Base-by-base conservation (phyloP, 37 sponge, comb jelly and placozoan genomes). In the Amphimedon queenslandica region DNA sequence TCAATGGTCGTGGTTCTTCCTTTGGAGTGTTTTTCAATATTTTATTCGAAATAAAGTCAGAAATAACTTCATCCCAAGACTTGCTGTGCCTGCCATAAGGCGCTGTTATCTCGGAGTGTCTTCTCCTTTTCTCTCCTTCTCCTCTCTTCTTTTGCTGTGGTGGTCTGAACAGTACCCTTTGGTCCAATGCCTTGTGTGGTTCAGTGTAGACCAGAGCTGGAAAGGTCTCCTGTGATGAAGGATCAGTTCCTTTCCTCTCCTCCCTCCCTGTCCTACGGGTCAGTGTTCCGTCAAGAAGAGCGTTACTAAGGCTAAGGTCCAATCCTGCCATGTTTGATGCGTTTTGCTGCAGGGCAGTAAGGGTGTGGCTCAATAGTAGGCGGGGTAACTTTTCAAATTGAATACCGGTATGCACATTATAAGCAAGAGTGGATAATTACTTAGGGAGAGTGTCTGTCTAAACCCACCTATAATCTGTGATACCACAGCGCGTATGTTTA, bases 21-120 rank as follows among this genome's bases (percentile, higher is more conserved):
- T 8, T 47, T 18, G 13, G 13, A 18, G 8, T 8, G 53, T 13
- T 13, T 47, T 47, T 47, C 13, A 47, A n/a, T 25, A 60, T 5
- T 13, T 47, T 47, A 8, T 47, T 47, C 13, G 53, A 18, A n/a
- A n/a, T n/a, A 11, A 60, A 25, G 24, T 60, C 61, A 11, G 5
- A 6, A 6, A 60, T 60, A 6, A 60, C 61, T 25, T 60, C 61
- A 25, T 60, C 27, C 61, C 61, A 60, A n/a, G 61, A 60, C 28
- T 60, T 11, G 5, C 21, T 60, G 28, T n/a, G 61, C 13, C 13
- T 13, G 13, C 13, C 53, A 18, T 13, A 18, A 47, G 53, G 53
- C 13, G 53, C 8, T 18, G 53, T 13, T 13, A 13, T 18, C 13
- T 8, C 13, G 13, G 53, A 47, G 13, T 47, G 13, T 47, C 13